Evolutionary conservation across 2,797 vertebrate genomes (phyloP), one percentile per base, ranked within the genome.

Genomic region (Loris lydekkerianus): DNA sequence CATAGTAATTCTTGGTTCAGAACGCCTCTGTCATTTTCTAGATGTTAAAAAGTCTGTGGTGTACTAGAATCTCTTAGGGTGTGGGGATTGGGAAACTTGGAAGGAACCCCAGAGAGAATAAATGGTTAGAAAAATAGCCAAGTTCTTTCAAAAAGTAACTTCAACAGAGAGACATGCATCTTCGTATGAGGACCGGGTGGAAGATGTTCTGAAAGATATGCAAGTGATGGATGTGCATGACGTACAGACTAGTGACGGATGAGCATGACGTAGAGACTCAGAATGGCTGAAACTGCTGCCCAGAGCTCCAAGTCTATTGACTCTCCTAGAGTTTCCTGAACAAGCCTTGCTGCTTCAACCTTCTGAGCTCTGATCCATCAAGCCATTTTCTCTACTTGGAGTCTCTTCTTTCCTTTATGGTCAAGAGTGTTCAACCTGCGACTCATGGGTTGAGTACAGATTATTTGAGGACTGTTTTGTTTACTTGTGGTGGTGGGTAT

Each of bases 1-100:
- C 15, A n/a, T 90, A 61, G 13, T 81, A 72, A 73, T 91, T 84
- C 31, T n/a, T 73, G 27, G 9, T 87, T 85, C n/a, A 92, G 63
- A 91, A 90, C 92, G 3, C 10, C 2, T 20, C 34, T 21, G 13
- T 78, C 21, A 49, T 7, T 87, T 92, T 84, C 77, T 63, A 63
- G 70, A 67, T 82, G 61, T 67, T 70, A 76, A 92, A 78, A 60
- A 65, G 49, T 53, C 49, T 53, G 49, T 53, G 49, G 49, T 53
- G 49, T 53, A 4, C 49, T 14, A 53, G 49, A 53, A 53, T 53
- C 49, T 53, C 49, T 17, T 53, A 53, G 49, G 49, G 49, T 53
- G 49, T 15, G 49, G 49, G 49, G 49, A 53, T 53, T 53, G 14
- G 49, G 14, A 53, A 53, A 53, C 49, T 53, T 53, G 49, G 49